Evolutionary conservation across 2,888 invertebrate species (phyloP), one percentile per base, ranked within the genome.

Genomic region (Teinopalpus imperialis): DNA sequence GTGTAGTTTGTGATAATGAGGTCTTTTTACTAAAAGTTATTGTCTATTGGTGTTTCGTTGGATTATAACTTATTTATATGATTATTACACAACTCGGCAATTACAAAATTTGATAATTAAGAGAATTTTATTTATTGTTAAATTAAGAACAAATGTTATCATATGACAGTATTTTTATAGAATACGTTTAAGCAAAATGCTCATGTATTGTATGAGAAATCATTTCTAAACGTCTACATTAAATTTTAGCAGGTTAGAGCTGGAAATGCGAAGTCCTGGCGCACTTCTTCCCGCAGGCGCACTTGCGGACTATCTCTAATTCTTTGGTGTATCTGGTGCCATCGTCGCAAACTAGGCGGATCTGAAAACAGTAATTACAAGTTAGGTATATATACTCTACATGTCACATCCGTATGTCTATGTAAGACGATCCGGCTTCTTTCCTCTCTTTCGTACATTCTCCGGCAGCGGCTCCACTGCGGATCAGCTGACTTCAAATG

Each of bases 241-340:
- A 16, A 3, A 16, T 16, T 16, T 16, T 3, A 16, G 16, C 16
- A 16, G 8, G 56, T 52, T 53, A 83, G 57, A 80, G 80, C 48
- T 73, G 52, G 59, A 81, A 82, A 20, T 81, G 80, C 39, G 63
- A 56, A 36, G 48, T 66, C 23, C 77, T 56, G 3, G 67, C 49
- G 52, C 97, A 97, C 90, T 96, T 96, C 89, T 96, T 95, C 64
- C 94, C 94, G 91, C 98, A 98, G 59, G 97, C 96, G 88, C 98
- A 98, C 82, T 98, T 98, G 76, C 98, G 94, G 74, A 98, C 97
- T 79, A 98, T 95, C 73, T 98, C 98, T 70, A 98, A 94, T 74
- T 98, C 97, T 91, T 97, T 97, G 82, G 97, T 96, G 91, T 97
- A 98, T 52, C 96, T 94, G 46, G 95, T 95, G 55, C 98, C 97